Base-by-base conservation (phyloP, 2,797 vertebrate genomes). In the Buceros bicornis region DNA sequence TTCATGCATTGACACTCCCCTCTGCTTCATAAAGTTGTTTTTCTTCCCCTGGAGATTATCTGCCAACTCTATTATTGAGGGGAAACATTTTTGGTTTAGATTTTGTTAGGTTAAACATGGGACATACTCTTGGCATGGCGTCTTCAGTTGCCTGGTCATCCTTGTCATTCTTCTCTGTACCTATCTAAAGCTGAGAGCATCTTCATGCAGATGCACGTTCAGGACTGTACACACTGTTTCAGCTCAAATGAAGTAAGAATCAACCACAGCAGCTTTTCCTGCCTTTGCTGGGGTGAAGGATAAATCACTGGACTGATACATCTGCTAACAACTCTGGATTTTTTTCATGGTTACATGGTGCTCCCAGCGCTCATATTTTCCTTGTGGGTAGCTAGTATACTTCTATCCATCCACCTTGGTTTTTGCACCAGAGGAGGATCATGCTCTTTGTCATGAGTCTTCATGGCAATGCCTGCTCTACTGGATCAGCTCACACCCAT, bases 171-270 rank as follows among this genome's bases (percentile, higher is more conserved):
- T 87, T 65, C 60, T 88, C 11, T 3, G 2, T 7, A 57, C 12
- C 21, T 0, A 0, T 33, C 3, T 53, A 45, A 74, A 35, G 14
- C 2, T 48, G 57, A 74, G 9, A 51, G 11, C 10, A 6, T 65
- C 47, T 62, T 76, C 40, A 64, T 50, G 51, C 33, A 45, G 0
- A 0, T 11, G 25, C 10, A 14, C 10, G 26, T 40, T 85, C 70
- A 51, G 29, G 57, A 51, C 12, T 16, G 24, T 15, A 35, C 29
- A 11, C 0, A 0, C 11, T n/a, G 4, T 28, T 86, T 77, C 56
- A 86, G 56, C 33, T 58, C 33, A 77, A 67, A 33, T 7, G 13
- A 87, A 94, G 77, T 33, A 73, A 85, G 65, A 79, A 25, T 35
- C 29, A 74, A 8, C 53, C 66, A 26, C 5, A 2, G 31, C 43